phyloP scores from a whole-genome alignment of 2,113 vertebrate species.

The Falcunculus frontatus region DNA sequence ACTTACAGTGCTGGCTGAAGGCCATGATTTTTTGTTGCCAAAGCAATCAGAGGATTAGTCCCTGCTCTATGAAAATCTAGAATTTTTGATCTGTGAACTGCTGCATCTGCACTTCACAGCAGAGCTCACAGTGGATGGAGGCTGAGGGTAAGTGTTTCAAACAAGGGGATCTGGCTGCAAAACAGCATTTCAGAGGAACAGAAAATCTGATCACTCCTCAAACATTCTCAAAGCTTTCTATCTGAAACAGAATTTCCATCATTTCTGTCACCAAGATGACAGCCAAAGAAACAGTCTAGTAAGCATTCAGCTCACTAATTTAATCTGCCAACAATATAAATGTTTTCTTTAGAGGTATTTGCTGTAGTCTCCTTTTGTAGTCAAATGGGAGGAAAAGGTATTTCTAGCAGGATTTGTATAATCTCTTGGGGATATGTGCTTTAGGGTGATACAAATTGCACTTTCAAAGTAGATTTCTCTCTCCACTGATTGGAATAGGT shows the following conservation, averaged over 20 bases:
- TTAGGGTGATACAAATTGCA: background rate
- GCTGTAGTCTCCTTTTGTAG: background rate
- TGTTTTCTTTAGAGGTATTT: background rate
- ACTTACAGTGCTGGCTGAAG: background rate
- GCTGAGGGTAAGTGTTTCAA: conserved; percentile 14
- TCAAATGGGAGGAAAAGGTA: background rate
- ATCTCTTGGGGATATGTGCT: background rate
- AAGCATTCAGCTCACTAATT: background rate
- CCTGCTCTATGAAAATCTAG: background rate
- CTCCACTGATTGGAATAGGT: background rate
- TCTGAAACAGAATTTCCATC: background rate
- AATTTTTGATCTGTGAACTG: conserved; percentile 13
- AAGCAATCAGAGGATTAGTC: conserved; percentile 28
- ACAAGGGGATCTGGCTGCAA: background rate
- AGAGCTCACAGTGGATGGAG: conserved; percentile 11
- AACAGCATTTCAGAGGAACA: background rate
- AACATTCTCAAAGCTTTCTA: background rate
- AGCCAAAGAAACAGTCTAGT: background rate
- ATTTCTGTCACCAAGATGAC: background rate
- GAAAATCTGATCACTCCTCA: background rate
- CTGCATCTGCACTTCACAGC: conserved; percentile 18
- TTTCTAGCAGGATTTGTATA: background rate
- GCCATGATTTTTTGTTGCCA: conserved; percentile 26
- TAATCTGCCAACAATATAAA: background rate
- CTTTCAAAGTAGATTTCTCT: background rate